phyloP scores from a whole-genome alignment of 1,140 invertebrate species.

The Drosophila rufa region DNA sequence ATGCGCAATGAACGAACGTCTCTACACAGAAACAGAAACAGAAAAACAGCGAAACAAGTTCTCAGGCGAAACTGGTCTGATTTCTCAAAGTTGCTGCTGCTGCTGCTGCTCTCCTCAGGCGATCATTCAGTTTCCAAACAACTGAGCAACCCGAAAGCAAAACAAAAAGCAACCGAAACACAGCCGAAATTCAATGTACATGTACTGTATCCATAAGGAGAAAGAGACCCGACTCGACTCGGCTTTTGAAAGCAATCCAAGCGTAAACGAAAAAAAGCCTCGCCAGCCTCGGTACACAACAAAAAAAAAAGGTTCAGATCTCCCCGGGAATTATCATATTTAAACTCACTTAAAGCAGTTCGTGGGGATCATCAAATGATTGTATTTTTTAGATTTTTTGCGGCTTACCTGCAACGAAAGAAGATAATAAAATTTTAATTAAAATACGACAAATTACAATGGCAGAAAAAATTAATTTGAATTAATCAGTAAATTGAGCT shows the following conservation, averaged over 20 bases:
- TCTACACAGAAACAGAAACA: constrained; percentile 21
- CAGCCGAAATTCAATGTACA: constrained; percentile 52
- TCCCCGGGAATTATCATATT: constrained; percentile 26
- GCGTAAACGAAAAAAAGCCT: constrained; percentile 14
- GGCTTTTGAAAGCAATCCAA: constrained; percentile 28
- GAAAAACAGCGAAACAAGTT: constrained; percentile 61
- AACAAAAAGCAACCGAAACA: constrained; percentile 29
- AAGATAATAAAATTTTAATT: constrained; percentile 17
- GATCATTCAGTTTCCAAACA: constrained; percentile 48
- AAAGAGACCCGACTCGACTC: background rate
- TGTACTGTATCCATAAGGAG: constrained; percentile 19
- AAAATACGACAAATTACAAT: constrained; percentile 5
- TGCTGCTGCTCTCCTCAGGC: constrained; percentile 24
- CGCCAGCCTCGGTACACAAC: constrained; percentile 1
- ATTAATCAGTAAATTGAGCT: constrained; percentile 7
- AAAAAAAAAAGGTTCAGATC: constrained; percentile 26
- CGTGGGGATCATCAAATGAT: background rate
- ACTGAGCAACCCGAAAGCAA: constrained; percentile 19
- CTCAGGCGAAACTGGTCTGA: constrained; percentile 73
- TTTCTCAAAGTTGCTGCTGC: constrained; percentile 50
- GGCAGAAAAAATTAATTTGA: background rate
- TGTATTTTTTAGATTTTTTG: background rate
- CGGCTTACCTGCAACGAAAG: constrained; percentile 29
- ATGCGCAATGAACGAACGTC: constrained; percentile 34
- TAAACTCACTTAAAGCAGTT: constrained; percentile 4